Evolutionary conservation across 1,140 invertebrate genomes (phyloP).

Genomic region (Teleogryllus occipitalis): DNA sequence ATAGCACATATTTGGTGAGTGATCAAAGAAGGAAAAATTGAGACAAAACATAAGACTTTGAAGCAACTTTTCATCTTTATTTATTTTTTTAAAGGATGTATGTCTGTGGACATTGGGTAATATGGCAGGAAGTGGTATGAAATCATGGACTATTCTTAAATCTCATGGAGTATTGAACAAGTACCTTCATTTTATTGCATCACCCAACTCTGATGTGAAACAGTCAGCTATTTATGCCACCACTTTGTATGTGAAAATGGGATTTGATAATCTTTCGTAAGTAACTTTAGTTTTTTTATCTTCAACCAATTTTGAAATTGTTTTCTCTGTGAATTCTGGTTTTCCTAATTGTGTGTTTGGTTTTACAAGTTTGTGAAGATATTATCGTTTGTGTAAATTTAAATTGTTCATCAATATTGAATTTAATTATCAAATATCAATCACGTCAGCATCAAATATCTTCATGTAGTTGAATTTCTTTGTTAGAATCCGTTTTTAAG

Average conservation of each 20-base stretch:
- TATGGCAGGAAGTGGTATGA: conserved; percentile 31
- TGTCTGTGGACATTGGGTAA: conserved; percentile 39
- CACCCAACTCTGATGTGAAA: background rate
- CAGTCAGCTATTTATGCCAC: conserved; percentile 12
- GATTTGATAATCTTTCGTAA: conserved; percentile 16
- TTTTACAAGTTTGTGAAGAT: too few relatives aligned
- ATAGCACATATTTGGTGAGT: conserved; percentile 35
- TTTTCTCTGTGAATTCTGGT: too few relatives aligned
- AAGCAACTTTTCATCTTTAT: background rate
- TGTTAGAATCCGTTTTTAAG: too few relatives aligned
- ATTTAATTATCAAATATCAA: too few relatives aligned
- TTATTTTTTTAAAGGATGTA: conserved; percentile 33
- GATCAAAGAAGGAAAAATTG: background rate
- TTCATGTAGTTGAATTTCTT: too few relatives aligned
- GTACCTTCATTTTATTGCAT: conserved; percentile 8
- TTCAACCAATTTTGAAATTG: background rate
- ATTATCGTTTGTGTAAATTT: too few relatives aligned
- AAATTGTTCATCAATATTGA: too few relatives aligned
- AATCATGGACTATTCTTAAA: conserved; percentile 31
- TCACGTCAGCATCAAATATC: too few relatives aligned
- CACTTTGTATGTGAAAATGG: conserved; percentile 15
- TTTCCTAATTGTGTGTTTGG: too few relatives aligned
- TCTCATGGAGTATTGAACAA: conserved; percentile 34
- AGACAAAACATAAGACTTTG: background rate
- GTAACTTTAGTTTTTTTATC: background rate